These are phyloP conservation scores for Salvelinus alpinus DNA, from an alignment of 2,113 vertebrate genomes.

Conservation along the genomic window DNA sequence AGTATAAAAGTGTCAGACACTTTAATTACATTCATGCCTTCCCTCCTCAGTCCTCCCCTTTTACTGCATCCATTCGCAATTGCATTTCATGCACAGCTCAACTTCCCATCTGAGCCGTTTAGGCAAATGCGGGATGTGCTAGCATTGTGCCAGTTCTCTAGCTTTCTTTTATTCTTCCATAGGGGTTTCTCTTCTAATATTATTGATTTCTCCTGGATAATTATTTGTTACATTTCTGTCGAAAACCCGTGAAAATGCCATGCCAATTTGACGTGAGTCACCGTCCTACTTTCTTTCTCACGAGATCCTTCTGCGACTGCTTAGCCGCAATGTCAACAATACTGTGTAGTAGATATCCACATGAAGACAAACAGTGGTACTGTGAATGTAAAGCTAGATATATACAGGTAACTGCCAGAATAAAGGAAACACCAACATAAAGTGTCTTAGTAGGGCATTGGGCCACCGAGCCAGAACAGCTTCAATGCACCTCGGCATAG, in stretches of 20 bases:
- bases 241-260: neutral
- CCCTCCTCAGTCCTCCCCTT: slow-evolving; percentile 56
- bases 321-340: neutral
- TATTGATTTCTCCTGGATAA: neutral
- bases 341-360: neutral
- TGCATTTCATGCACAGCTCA: slow-evolving; percentile 65
- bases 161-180: too few species aligned
- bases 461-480: too few species aligned
- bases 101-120: slow-evolving; percentile 49
- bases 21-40: slow-evolving; percentile 79
- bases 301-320: neutral
- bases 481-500: too few species aligned
- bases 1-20: slow-evolving; percentile 78
- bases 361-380: neutral
- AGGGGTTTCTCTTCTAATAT: neutral
- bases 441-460: too few species aligned
- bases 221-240: neutral
- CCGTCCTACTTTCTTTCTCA: neutral
- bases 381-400: neutral
- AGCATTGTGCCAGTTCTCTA: slow-evolving; percentile 15
- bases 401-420: too few species aligned
- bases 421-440: too few species aligned
- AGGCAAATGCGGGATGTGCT: slow-evolving; percentile 32
- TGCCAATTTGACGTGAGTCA: neutral
- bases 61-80: slow-evolving; percentile 68